These are phyloP conservation scores for Molorchus minor DNA, from an alignment of 2,888 invertebrate genomes.

Conservation along the genomic window DNA sequence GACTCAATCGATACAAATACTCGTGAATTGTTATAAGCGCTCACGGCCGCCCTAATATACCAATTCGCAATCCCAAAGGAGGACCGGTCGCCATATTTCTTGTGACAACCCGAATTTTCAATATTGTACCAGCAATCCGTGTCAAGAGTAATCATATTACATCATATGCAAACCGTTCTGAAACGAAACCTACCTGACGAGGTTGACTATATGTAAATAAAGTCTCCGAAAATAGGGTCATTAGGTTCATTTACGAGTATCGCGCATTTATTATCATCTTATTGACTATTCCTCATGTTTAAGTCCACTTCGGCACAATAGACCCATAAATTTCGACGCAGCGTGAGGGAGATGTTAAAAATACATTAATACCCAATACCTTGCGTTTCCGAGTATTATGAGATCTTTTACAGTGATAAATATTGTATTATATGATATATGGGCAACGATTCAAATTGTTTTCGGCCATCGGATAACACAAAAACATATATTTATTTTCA, in stretches of 20 bases:
- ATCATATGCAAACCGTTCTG: conserved; percentile 38
- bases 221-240: conserved; percentile 41
- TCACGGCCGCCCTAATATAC: background rate
- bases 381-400: no score
- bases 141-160: conserved; percentile 49
- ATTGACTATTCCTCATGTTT: conserved; percentile 36
- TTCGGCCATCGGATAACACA: no score
- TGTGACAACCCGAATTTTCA: conserved; percentile 63
- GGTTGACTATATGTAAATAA: conserved; percentile 34
- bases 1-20: background rate
- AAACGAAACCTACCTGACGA: conserved; percentile 33
- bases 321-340: conserved; percentile 2
- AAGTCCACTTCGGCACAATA: conserved; percentile 7
- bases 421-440: no score
- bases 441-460: no score
- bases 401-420: no score
- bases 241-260: conserved; percentile 39
- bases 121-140: conserved; percentile 54
- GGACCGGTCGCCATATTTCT: conserved; percentile 43
- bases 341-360: background rate
- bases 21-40: background rate
- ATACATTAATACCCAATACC: no score
- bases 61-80: background rate
- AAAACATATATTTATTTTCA: no score
- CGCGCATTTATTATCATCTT: conserved; percentile 37